phyloP scores from a whole-genome alignment of 2,797 vertebrate genomes.

The Alosa sapidissima region DNA sequence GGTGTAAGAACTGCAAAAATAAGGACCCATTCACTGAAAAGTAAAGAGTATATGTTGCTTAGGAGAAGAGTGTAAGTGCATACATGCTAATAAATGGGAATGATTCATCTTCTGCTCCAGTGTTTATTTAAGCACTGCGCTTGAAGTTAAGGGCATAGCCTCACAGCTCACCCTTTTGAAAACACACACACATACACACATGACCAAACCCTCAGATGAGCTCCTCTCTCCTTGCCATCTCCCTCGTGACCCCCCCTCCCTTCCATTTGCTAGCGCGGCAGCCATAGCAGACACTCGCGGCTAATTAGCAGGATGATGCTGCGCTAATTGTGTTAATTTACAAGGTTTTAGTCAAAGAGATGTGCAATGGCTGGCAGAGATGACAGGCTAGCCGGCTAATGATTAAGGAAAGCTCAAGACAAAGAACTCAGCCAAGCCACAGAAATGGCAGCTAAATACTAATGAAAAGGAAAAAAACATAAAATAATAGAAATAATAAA shows the following conservation, averaged over 20 bases:
- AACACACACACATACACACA: constrained; percentile 32
- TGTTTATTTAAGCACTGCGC: constrained; percentile 21
- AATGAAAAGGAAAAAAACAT: not conserved
- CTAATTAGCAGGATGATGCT: constrained; percentile 98
- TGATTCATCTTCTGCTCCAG: not conserved
- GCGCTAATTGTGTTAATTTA: constrained; percentile 99
- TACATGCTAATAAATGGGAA: constrained; percentile 5
- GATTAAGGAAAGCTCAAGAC: constrained; percentile 88
- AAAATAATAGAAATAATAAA: not conserved
- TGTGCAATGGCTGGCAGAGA: constrained; percentile 87
- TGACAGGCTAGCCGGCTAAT: constrained; percentile 90
- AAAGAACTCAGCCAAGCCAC: constrained; percentile 68
- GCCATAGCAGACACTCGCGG: constrained; percentile 86
- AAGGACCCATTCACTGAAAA: not conserved
- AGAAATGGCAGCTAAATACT: constrained; percentile 41
- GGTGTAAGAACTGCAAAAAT: not conserved
- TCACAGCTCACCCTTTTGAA: constrained; percentile 13
- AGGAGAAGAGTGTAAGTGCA: not conserved
- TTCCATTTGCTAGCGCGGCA: constrained; percentile 66
- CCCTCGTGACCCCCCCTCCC: constrained; percentile 62
- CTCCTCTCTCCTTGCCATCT: constrained; percentile 67
- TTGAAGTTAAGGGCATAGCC: constrained; percentile 20
- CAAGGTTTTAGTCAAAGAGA: constrained; percentile 98
- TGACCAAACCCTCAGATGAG: constrained; percentile 37
- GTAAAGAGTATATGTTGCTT: not conserved